Base-by-base conservation (phyloP, 2,113 vertebrate genomes). In the Leptocoma aspasia region DNA sequence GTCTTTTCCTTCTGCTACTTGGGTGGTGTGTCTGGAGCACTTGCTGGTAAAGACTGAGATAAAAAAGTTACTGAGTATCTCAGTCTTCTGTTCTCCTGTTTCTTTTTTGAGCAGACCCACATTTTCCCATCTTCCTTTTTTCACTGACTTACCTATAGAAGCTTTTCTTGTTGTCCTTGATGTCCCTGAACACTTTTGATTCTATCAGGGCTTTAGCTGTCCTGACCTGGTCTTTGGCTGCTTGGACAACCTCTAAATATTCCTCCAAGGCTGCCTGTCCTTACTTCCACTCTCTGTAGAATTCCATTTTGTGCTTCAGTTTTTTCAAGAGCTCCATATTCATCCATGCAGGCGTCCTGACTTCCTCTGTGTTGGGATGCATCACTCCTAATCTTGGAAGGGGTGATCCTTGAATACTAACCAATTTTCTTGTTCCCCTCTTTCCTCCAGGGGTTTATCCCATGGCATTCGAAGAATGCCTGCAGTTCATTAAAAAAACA, bases 21-120 rank as follows among this genome's bases (percentile, higher is more conserved):
- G 10, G 6, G 7, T 35, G 26, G 21, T 50, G 3, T 0, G 0
- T 22, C 16, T 30, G 14, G 33, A 78, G 22, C 15, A 24, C 54
- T 33, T 45, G 7, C 33, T 69, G 39, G 12, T 37, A 31, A 77
- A 53, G 45, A 33, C 47, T 60, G 63, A 69, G 28, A 10, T 27
- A 8, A 70, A 87, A 77, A 53, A 4, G 15, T 16, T 33, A 28
- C 11, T 53, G 23, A 53, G 8, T 21, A 53, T 31, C 15, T 78
- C 28, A 20, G n/a, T 45, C 47, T 87, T 78, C 23, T 45, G 18
- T 10, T 53, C 27, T 60, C 14, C 39, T 7, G 4, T 45, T 78
- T 39, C 15, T 45, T 16, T 86, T 53, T 61, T 54, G 41, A 61
- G 56, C 4, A 37, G 39, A 22, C 27, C 21, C 10, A 45, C 28